phyloP scores from a whole-genome alignment of 2,888 invertebrate genomes.

The Allygus modestus region DNA sequence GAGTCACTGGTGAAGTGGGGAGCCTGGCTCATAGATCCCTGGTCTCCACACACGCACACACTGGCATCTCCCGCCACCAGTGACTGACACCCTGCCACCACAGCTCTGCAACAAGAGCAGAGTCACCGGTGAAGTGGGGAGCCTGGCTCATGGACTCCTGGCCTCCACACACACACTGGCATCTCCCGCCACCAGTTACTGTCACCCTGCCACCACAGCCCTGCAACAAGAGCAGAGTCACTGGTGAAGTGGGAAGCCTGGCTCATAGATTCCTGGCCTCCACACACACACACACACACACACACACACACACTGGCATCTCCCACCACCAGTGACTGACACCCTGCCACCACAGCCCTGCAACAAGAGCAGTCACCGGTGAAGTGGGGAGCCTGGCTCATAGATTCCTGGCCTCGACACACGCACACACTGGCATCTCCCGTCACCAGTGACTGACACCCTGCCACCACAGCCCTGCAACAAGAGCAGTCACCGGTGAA shows the following conservation, averaged over 20 bases:
- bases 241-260: constrained; percentile 85
- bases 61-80: constrained; percentile 82
- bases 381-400: constrained; percentile 87
- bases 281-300: constrained; percentile 87
- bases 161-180: constrained; percentile 85
- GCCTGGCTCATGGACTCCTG: constrained; percentile 90
- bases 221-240: constrained; percentile 79
- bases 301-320: constrained; percentile 82
- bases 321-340: constrained; percentile 82
- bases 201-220: constrained; percentile 82
- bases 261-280: constrained; percentile 92
- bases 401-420: constrained; percentile 90
- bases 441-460: constrained; percentile 81
- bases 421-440: constrained; percentile 84
- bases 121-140: constrained; percentile 83
- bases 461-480: constrained; percentile 83
- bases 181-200: constrained; percentile 83
- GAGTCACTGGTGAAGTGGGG: constrained; percentile 84
- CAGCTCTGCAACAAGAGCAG: constrained; percentile 80
- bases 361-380: constrained; percentile 81
- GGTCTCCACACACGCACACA: constrained; percentile 87
- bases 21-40: constrained; percentile 89
- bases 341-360: constrained; percentile 83
- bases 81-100: constrained; percentile 82
- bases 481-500: constrained; percentile 80